Percentiles rank a stretch among this genome's conserved stretches.
phyloP scores from a whole-genome alignment of 2,888 invertebrate species.

The Diarsia rubi region DNA sequence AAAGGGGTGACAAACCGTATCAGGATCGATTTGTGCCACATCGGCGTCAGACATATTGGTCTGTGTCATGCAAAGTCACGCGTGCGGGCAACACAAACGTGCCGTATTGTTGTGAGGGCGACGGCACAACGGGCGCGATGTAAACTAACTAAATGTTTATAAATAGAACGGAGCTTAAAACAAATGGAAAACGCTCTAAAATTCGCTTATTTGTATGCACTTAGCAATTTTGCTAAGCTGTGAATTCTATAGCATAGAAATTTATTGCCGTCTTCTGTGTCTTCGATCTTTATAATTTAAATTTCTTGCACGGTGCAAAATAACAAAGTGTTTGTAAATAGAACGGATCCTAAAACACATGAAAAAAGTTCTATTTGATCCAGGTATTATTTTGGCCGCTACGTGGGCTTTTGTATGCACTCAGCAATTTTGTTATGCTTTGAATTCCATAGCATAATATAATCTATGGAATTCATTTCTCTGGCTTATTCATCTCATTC shows the following conservation, averaged over 20 bases:
- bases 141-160: neutral
- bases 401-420: too few species aligned
- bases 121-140: conserved; percentile 7
- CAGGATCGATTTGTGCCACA: conserved; percentile 73
- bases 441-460: too few species aligned
- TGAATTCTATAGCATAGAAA: neutral
- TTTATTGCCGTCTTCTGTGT: neutral
- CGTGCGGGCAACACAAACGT: conserved; percentile 65
- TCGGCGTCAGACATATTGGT: conserved; percentile 71
- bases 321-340: too few species aligned
- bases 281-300: neutral
- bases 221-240: neutral
- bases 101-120: conserved; percentile 44
- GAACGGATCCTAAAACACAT: too few species aligned
- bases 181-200: neutral
- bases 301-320: neutral
- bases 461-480: too few species aligned
- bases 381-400: too few species aligned
- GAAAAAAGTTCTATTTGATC: too few species aligned
- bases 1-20: conserved; percentile 68
- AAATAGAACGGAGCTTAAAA: neutral
- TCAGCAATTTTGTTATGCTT: too few species aligned
- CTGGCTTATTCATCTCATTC: too few species aligned
- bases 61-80: conserved; percentile 78
- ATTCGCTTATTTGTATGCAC: neutral